phyloP scores from a whole-genome alignment of 2,888 invertebrate genomes.

The Athalia circularis region DNA sequence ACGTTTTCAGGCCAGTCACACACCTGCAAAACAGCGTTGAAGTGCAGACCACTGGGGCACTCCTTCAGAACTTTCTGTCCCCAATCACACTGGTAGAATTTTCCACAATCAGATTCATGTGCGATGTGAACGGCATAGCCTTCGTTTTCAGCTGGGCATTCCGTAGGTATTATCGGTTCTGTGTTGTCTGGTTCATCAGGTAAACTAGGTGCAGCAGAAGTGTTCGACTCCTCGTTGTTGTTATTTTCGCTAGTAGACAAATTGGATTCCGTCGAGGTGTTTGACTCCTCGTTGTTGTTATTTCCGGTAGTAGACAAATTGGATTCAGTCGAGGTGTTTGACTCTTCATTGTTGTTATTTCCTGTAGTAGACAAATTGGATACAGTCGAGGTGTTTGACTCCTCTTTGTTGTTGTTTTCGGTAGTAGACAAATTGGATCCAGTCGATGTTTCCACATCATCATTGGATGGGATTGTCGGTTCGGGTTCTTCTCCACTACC shows the following conservation, averaged over 20 bases:
- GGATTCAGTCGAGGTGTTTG: not conserved
- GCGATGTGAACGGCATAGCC: slow-evolving; percentile 42
- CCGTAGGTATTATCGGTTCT: slow-evolving; percentile 1
- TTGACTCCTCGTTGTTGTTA: not conserved
- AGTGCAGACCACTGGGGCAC: slow-evolving; percentile 52
- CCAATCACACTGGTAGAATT: slow-evolving; percentile 55
- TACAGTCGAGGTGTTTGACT: not conserved
- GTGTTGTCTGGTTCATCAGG: not conserved
- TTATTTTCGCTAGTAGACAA: not conserved
- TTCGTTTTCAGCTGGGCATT: slow-evolving; percentile 44
- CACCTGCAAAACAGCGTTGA: slow-evolving; percentile 49
- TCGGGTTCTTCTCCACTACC: not conserved
- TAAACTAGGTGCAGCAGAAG: not conserved
- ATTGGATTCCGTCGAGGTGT: not conserved
- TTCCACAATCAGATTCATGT: slow-evolving; percentile 54
- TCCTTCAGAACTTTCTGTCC: slow-evolving; percentile 39
- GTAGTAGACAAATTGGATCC: no score
- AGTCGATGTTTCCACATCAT: no score
- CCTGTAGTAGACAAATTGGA: not conserved
- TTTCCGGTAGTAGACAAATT: no score
- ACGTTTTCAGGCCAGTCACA: slow-evolving; percentile 53
- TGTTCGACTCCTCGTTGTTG: not conserved
- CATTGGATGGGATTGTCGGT: no score
- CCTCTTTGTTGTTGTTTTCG: not conserved
- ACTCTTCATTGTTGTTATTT: not conserved